phyloP scores from a whole-genome alignment of 2,888 invertebrate genomes.

The Pedicia rivosa region DNA sequence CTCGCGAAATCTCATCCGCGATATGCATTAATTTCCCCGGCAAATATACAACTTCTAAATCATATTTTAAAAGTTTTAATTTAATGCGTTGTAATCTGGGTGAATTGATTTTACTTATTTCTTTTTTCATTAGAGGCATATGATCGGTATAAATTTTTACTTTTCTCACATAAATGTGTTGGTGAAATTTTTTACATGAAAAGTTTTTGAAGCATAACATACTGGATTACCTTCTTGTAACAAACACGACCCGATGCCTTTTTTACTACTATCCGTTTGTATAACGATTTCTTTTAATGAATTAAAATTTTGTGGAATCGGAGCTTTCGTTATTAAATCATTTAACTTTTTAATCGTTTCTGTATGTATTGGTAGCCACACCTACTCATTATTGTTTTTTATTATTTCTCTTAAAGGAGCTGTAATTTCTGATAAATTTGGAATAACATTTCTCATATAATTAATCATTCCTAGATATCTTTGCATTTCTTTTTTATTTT shows the following conservation, averaged over 20 bases:
- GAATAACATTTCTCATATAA: too few relatives aligned
- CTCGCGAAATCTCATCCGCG: conserved; percentile 11
- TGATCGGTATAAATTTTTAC: conserved; percentile 13
- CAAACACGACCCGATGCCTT: conserved; percentile 9
- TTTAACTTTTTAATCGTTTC: conserved; percentile 5
- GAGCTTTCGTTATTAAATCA: conserved; percentile 4
- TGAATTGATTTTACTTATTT: conserved; percentile 11
- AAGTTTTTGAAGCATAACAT: conserved; percentile 15
- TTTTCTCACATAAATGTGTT: conserved; percentile 13
- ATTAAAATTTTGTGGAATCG: conserved; percentile 2
- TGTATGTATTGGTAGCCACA: conserved; percentile 5
- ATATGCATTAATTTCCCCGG: conserved; percentile 13
- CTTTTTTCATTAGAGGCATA: conserved; percentile 14
- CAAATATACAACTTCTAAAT: conserved; percentile 12
- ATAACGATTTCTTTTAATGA: neutral
- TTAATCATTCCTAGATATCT: too few relatives aligned
- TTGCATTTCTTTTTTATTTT: too few relatives aligned
- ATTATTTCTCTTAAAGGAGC: neutral
- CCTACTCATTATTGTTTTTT: conserved; percentile 6
- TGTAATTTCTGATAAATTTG: too few relatives aligned
- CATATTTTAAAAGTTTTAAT: conserved; percentile 14
- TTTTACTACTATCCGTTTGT: conserved; percentile 9
- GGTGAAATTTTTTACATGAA: conserved; percentile 12
- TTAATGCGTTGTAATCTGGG: conserved; percentile 15
- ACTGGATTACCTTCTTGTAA: conserved; percentile 9